Evolutionary conservation across 2,888 invertebrate genomes (phyloP).

Genomic region (Limnephilus rhombicus): DNA sequence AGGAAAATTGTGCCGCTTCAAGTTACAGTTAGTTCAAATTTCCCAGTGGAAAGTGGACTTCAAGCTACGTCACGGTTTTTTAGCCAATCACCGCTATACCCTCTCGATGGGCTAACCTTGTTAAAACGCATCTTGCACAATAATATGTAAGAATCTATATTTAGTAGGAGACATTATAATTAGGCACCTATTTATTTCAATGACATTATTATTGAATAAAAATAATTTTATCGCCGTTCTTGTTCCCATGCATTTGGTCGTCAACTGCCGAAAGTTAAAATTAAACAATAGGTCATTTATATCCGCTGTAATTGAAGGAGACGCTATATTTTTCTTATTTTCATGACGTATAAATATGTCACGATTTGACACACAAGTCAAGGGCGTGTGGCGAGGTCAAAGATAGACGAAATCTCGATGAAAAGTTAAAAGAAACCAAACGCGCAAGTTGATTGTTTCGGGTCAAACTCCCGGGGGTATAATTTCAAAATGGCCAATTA

Average conservation of each 20-base stretch:
- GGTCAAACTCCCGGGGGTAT: background rate
- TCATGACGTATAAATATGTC: background rate
- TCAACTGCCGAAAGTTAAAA: background rate
- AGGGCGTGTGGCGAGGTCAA: constrained; percentile 30
- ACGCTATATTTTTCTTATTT: background rate
- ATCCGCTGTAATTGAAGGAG: background rate
- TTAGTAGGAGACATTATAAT: background rate
- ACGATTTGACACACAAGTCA: background rate
- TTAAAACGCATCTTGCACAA: too few relatives aligned
- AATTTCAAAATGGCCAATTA: background rate
- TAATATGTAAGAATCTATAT: background rate
- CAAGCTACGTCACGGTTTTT: too few relatives aligned
- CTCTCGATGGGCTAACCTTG: too few relatives aligned
- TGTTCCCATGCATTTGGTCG: background rate
- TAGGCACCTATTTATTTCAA: background rate
- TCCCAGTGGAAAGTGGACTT: too few relatives aligned
- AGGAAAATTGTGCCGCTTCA: too few relatives aligned
- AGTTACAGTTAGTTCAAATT: too few relatives aligned
- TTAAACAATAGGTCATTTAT: background rate
- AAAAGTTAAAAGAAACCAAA: background rate
- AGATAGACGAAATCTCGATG: constrained; percentile 8
- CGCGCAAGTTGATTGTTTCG: background rate
- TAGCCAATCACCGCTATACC: too few relatives aligned
- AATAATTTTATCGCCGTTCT: background rate
- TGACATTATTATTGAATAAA: background rate